Percentiles rank a stretch among this genome's conserved stretches.
Conservation (phyloP, 2,113 vertebrate genomes). For the Abramis brama region DNA sequence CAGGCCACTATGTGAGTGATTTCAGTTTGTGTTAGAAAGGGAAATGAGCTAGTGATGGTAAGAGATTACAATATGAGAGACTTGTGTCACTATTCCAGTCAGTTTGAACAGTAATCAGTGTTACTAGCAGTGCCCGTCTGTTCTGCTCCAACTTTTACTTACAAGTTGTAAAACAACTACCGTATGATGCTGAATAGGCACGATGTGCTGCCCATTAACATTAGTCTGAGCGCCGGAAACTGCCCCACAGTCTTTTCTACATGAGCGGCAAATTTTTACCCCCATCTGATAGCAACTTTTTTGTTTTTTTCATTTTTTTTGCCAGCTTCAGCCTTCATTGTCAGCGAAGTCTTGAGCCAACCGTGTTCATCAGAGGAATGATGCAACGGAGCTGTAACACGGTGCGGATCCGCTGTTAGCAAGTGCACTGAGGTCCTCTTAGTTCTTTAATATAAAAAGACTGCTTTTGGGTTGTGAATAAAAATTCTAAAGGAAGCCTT, state of each 20-base stretch:
- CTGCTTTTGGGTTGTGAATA: slow-evolving; percentile 72
- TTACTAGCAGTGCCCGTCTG: not conserved
- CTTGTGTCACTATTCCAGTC: not conserved
- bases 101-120: not conserved
- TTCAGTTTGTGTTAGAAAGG: not conserved
- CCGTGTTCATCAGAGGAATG: slow-evolving; percentile 76
- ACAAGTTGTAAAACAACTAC: slow-evolving; percentile 31
- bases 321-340: slow-evolving; percentile 81
- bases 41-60: not conserved
- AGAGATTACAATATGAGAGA: not conserved
- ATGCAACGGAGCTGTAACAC: slow-evolving; percentile 80
- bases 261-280: slow-evolving; percentile 77
- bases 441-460: slow-evolving; percentile 69
- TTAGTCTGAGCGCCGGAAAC: slow-evolving; percentile 64
- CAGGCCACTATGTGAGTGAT: not conserved
- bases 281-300: slow-evolving; percentile 74
- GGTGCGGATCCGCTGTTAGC: slow-evolving; percentile 80
- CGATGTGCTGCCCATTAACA: slow-evolving; percentile 42
- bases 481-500: slow-evolving; percentile 64
- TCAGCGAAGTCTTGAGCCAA: slow-evolving; percentile 79
- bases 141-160: slow-evolving; percentile 3
- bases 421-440: slow-evolving; percentile 71
- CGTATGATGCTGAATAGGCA: slow-evolving; percentile 43
- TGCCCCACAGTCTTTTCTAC: slow-evolving; percentile 71
- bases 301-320: slow-evolving; percentile 70